A percentile compares a stretch with the other conserved stretches of the same genome.
phyloP scores from a whole-genome alignment of 1,140 invertebrate species.

The Meloidogyne floridensis region DNA sequence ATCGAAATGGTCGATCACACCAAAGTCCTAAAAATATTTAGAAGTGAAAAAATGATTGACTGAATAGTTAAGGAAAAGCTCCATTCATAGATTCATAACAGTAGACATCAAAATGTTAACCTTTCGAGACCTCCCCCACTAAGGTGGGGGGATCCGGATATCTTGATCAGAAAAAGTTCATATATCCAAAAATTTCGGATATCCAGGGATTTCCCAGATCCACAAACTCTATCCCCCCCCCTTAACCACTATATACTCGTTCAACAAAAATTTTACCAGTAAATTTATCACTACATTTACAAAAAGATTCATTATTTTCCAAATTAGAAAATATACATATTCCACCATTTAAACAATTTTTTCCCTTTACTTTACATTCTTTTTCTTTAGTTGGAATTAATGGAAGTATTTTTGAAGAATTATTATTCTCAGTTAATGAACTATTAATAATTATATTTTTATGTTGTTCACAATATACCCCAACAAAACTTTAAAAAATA shows the following conservation, averaged over 20 bases:
- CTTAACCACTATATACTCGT: too few relatives aligned
- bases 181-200: too few relatives aligned
- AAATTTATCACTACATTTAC: background rate
- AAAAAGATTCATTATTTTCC: background rate
- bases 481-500: conserved; percentile 5
- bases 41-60: too few relatives aligned
- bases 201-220: too few relatives aligned
- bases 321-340: conserved; percentile 8
- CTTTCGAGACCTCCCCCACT: too few relatives aligned
- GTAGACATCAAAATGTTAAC: too few relatives aligned
- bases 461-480: background rate
- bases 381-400: background rate
- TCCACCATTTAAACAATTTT: conserved; percentile 24
- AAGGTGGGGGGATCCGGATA: too few relatives aligned
- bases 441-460: background rate
- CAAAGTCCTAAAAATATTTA: background rate
- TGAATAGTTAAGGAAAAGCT: too few relatives aligned
- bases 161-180: too few relatives aligned
- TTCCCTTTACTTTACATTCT: conserved; percentile 30
- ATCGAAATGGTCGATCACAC: background rate
- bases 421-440: too few relatives aligned
- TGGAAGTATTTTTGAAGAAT: too few relatives aligned
- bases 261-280: background rate
- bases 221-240: background rate
- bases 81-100: too few relatives aligned